A percentile compares a stretch with the other conserved stretches of the same genome.
Conservation (phyloP, 2,113 vertebrate genomes). For the Bambusicola thoracicus region DNA sequence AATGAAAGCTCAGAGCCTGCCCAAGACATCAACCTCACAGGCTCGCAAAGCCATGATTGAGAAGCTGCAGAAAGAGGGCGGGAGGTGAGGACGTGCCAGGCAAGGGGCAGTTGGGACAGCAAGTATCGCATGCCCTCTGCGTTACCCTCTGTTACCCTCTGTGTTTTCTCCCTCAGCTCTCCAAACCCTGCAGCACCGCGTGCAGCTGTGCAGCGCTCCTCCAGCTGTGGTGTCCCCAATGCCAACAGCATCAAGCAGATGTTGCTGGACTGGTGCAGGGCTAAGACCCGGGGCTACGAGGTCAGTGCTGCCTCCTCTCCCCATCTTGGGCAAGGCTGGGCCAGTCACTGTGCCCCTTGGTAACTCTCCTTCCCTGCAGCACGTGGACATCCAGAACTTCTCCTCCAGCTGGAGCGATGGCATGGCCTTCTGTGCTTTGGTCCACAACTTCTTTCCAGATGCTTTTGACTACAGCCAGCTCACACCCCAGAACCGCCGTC, state of each 20-base stretch:
- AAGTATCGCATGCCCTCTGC: rapidly evolving
- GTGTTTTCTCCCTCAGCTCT: slow-evolving; percentile 55
- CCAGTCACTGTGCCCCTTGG: background rate
- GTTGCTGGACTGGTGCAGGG: slow-evolving; percentile 97
- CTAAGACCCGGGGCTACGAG: slow-evolving; percentile 95
- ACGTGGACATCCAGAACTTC: slow-evolving; percentile 97
- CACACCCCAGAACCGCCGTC: slow-evolving; percentile 91
- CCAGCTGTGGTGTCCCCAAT: slow-evolving; percentile 94
- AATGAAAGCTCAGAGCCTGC: slow-evolving; percentile 92
- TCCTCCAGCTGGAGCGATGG: slow-evolving; percentile 98
- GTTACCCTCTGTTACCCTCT: background rate
- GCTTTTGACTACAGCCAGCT: slow-evolving; percentile 93
- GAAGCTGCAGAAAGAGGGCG: slow-evolving; percentile 91
- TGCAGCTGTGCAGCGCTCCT: slow-evolving; percentile 87
- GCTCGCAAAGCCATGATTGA: slow-evolving; percentile 97
- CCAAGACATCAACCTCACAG: slow-evolving; percentile 89
- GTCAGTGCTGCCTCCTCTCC: slow-evolving; percentile 70
- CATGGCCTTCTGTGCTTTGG: slow-evolving; percentile 97
- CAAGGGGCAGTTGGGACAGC: rapidly evolving
- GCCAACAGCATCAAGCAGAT: slow-evolving; percentile 99
- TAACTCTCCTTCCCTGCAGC: slow-evolving; percentile 74
- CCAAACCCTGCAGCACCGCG: slow-evolving; percentile 78
- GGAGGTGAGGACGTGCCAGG: slow-evolving; percentile 77
- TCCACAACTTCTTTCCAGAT: slow-evolving; percentile 97
- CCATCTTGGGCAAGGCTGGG: background rate